Percentiles rank a stretch among this genome's conserved stretches.
Evolutionary conservation across 2,888 invertebrate species (phyloP).

Genomic region (Unio delphinus): DNA sequence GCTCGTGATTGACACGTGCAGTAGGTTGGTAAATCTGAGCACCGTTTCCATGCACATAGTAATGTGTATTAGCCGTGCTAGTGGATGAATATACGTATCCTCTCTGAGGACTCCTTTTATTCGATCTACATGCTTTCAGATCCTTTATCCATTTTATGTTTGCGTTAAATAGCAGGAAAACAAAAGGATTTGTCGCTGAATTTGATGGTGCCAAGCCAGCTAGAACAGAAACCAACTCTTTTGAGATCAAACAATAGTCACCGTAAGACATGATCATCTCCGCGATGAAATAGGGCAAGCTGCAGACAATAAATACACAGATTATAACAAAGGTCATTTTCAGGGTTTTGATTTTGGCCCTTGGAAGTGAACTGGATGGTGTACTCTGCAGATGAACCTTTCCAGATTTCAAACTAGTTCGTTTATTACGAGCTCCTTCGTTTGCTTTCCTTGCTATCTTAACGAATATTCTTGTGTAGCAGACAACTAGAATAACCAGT

Average conservation of each 20-base stretch:
- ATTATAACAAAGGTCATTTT: conserved; percentile 71
- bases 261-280: conserved; percentile 69
- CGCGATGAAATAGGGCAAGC: conserved; percentile 66
- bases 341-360: conserved; percentile 70
- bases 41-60: conserved; percentile 9
- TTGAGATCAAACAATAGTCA: conserved; percentile 47
- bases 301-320: conserved; percentile 65
- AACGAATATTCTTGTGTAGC: conserved; percentile 67
- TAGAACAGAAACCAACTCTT: conserved; percentile 53
- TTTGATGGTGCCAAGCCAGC: conserved; percentile 68
- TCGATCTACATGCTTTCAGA: conserved; percentile 1
- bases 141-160: conserved; percentile 37
- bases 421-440: conserved; percentile 44
- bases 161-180: conserved; percentile 67
- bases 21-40: not conserved
- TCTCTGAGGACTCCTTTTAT: not conserved
- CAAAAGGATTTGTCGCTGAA: conserved; percentile 67
- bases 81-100: conserved; percentile 30
- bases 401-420: conserved; percentile 56
- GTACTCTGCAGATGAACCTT: conserved; percentile 66
- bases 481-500: conserved; percentile 60
- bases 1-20: not conserved
- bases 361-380: conserved; percentile 64
- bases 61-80: conserved; percentile 29
- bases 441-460: conserved; percentile 66